Evolutionary conservation across 2,888 invertebrate species (phyloP).

Genomic region (Patella pellucida): DNA sequence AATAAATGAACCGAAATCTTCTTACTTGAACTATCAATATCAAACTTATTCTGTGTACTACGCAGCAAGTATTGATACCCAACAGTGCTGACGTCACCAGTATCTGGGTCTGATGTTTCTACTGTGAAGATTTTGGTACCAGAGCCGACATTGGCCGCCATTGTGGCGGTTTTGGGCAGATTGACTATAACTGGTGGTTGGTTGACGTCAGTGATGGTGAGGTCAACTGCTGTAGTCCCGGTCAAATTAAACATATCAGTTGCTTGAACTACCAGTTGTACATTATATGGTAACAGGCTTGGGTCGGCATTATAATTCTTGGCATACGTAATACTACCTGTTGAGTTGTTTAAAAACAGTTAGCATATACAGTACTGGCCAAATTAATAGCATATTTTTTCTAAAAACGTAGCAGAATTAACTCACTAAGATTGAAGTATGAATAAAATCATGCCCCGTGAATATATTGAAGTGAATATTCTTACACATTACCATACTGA

Average conservation of each 20-base stretch:
- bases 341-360: no score
- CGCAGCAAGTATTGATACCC: background rate
- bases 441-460: no score
- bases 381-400: no score
- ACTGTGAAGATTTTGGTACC: background rate
- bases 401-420: no score
- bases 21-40: background rate
- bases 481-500: no score
- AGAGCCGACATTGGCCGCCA: background rate
- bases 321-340: background rate
- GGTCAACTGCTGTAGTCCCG: background rate
- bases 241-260: background rate
- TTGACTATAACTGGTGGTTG: background rate
- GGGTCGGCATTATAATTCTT: background rate
- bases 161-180: background rate
- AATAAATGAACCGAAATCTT: background rate
- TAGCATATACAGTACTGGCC: no score
- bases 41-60: conserved; percentile 3
- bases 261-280: background rate
- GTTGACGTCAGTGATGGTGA: background rate
- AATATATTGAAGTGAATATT: no score
- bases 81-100: conserved; percentile 7
- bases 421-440: no score
- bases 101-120: background rate
- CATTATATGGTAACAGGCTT: background rate